Evolutionary conservation across 2,113 vertebrate species (phyloP), one percentile per base, ranked within the genome.

Genomic region (Sardina pilchardus): DNA sequence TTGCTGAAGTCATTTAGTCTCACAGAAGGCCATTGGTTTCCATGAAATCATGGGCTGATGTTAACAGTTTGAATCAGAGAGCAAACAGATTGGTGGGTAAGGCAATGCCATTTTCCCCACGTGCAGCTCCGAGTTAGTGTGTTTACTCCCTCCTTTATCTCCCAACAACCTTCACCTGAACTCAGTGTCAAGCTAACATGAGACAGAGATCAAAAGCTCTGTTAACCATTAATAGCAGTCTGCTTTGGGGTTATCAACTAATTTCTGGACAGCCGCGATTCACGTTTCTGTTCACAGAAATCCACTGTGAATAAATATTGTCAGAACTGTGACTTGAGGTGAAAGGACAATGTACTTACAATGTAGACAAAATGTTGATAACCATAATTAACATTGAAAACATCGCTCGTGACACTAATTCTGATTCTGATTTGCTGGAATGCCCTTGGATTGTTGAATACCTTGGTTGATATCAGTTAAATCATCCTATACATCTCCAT

Each of bases 101-200:
- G 43, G 30, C 4, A 6, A 5, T 26, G 53, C 56, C 8, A 53
- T 44, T 26, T 71, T 50, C 81, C 82, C 4, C 82, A 83, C 53
- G 81, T 82, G 90, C 53, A 14, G 71, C 53, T 85, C 34, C 80
- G 75, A 30, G 85, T 78, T 36, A 47, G n/a, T 21, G 3, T 91
- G 86, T 93, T 92, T 89, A 90, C 83, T 82, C 78, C 80, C 71
- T 67, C 9, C 53, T 92, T 92, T 93, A 91, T 92, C 90, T 88
- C 42, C 42, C 4, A 39, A 87, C 87, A 93, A 90, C 94, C 93
- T 95, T 95, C 91, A 93, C 90, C 93, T 86, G 81, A 87, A 67
- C 83, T 81, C 24, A 44, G 81, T 67, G 86, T 89, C 84, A 67
- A 63, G 82, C 83, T 84, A 63, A 82, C 89, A 88, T 82, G 80